Conservation (phyloP, 2,797 vertebrate genomes). For the Anguilla megastoma region DNA sequence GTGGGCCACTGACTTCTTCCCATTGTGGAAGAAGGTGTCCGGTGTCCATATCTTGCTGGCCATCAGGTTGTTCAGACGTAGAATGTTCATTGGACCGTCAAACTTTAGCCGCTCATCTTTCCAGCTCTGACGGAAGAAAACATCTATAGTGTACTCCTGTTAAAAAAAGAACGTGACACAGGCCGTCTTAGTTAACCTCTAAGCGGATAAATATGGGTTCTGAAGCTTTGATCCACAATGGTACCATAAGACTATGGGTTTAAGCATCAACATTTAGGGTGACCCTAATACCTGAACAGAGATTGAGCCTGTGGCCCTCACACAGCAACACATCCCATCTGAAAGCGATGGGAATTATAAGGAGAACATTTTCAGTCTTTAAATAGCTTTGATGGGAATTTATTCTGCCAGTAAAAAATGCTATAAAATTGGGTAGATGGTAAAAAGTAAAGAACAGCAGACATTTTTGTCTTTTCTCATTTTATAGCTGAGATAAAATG, state of each 20-base stretch:
- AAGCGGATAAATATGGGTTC: background rate
- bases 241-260: constrained; percentile 13
- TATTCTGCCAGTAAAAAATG: background rate
- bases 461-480: background rate
- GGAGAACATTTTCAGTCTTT: background rate
- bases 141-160: constrained; percentile 98
- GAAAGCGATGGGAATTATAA: background rate
- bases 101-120: constrained; percentile 95
- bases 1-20: constrained; percentile 97
- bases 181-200: background rate
- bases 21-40: constrained; percentile 98
- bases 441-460: background rate
- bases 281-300: background rate
- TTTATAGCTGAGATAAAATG: background rate
- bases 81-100: constrained; percentile 95
- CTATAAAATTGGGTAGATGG: background rate
- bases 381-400: background rate
- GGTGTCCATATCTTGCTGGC: constrained; percentile 99
- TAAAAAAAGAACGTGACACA: constrained; percentile 37
- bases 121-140: constrained; percentile 98
- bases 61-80: constrained; percentile 97
- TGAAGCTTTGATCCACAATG: background rate
- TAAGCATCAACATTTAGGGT: background rate
- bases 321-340: background rate
- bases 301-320: background rate